Percentiles rank a stretch among this genome's conserved stretches.
phyloP scores from a whole-genome alignment of 2,113 vertebrate species.

The Lasiurus cinereus region DNA sequence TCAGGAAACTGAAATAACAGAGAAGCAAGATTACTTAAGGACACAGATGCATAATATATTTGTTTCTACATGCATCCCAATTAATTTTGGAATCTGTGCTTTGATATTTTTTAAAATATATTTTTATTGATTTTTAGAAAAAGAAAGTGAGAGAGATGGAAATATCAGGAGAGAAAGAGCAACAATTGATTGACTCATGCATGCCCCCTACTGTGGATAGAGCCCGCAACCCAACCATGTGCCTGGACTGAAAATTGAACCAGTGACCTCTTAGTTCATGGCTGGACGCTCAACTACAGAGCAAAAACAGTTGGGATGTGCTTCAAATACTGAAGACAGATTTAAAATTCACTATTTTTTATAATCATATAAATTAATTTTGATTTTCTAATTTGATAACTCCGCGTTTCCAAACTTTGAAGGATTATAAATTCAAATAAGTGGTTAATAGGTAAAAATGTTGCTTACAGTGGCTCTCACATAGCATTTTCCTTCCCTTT shows the following conservation, averaged over 20 bases:
- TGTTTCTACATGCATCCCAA: not conserved
- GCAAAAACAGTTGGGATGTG: not conserved
- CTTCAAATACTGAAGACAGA: not conserved
- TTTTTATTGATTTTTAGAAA: too few relatives aligned
- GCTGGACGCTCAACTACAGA: too few relatives aligned
- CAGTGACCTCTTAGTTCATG: too few relatives aligned
- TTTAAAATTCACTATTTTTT: not conserved
- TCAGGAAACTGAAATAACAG: constrained; percentile 21
- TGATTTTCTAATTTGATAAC: constrained; percentile 10
- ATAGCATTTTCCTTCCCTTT: not conserved
- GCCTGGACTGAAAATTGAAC: too few relatives aligned
- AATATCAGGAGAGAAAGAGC: too few relatives aligned
- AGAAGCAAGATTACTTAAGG: not conserved
- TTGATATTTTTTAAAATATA: not conserved
- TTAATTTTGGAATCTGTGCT: constrained; percentile 1
- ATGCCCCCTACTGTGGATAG: too few relatives aligned
- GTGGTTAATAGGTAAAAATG: not conserved
- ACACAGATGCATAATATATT: not conserved
- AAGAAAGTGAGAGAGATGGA: too few relatives aligned
- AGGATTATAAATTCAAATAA: not conserved
- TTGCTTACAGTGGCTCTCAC: not conserved
- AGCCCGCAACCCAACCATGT: too few relatives aligned
- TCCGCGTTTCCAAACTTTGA: not conserved
- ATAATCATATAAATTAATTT: not conserved
- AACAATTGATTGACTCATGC: too few relatives aligned